These are phyloP conservation scores for Scrobipalpa costella DNA, from an alignment of 2,888 invertebrate genomes.

Conservation along the genomic window DNA sequence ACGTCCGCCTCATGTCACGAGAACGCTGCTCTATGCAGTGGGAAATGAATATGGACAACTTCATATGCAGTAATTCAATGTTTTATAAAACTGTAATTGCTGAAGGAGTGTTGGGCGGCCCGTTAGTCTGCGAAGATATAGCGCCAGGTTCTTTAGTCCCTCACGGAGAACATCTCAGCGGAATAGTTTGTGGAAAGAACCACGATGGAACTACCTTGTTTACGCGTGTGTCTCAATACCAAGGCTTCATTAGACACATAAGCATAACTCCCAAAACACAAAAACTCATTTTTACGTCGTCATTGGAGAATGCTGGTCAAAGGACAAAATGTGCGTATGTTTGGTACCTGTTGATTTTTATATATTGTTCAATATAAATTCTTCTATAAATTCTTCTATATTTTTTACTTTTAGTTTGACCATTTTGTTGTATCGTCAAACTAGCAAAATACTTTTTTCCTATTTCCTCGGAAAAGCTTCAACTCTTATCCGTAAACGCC, in stretches of 20 bases:
- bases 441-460: too few relatives aligned
- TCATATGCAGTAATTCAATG: slow-evolving; percentile 43
- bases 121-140: slow-evolving; percentile 47
- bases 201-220: slow-evolving; percentile 53
- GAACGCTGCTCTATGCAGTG: slow-evolving; percentile 50
- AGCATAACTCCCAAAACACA: too few relatives aligned
- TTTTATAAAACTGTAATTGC: slow-evolving; percentile 35
- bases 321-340: too few relatives aligned
- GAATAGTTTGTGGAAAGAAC: slow-evolving; percentile 63
- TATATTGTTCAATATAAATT: too few relatives aligned
- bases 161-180: slow-evolving; percentile 49
- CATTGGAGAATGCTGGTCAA: too few relatives aligned
- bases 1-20: slow-evolving; percentile 42
- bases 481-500: too few relatives aligned
- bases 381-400: too few relatives aligned
- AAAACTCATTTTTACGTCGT: too few relatives aligned
- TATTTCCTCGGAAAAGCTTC: too few relatives aligned
- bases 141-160: background rate
- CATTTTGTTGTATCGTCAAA: too few relatives aligned
- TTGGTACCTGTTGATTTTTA: too few relatives aligned
- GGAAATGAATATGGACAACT: slow-evolving; percentile 57
- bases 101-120: slow-evolving; percentile 63
- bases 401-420: too few relatives aligned
- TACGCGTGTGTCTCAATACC: slow-evolving; percentile 44
- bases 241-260: background rate